Evolutionary conservation across 2,888 invertebrate genomes (phyloP).

Genomic region (Sylvicola cinctus): DNA sequence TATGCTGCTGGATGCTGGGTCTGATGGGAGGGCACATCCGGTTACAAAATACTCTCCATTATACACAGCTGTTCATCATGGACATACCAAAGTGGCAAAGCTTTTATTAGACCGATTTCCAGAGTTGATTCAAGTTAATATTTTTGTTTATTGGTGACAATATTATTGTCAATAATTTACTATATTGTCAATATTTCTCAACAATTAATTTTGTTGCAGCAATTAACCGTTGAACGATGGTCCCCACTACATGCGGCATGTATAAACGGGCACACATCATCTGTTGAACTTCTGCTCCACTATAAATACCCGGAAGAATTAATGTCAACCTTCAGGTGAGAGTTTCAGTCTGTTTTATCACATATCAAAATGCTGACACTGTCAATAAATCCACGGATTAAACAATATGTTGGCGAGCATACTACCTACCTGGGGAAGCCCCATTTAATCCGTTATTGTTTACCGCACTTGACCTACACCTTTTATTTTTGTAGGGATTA

Average conservation of each 20-base stretch:
- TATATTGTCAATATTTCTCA: neutral
- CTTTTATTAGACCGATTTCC: conserved; percentile 63
- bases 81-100: conserved; percentile 55
- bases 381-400: no score
- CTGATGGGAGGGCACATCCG: conserved; percentile 75
- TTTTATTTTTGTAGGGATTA: no score
- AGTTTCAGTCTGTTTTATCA: conserved; percentile 2
- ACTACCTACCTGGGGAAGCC: conserved; percentile 1
- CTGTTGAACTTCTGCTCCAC: conserved; percentile 59
- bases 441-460: conserved; percentile 3
- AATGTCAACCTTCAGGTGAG: conserved; percentile 35
- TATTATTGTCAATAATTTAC: no score
- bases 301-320: conserved; percentile 60
- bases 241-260: conserved; percentile 83
- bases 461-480: no score
- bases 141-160: no score
- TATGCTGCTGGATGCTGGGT: conserved; percentile 56
- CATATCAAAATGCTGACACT: no score
- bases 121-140: conserved; percentile 47
- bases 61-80: conserved; percentile 77
- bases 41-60: conserved; percentile 83
- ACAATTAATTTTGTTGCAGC: conserved; percentile 25
- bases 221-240: conserved; percentile 81
- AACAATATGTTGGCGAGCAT: neutral
- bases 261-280: conserved; percentile 61